phyloP scores from a whole-genome alignment of 2,797 vertebrate genomes.

The Centroberyx gerrardi region DNA sequence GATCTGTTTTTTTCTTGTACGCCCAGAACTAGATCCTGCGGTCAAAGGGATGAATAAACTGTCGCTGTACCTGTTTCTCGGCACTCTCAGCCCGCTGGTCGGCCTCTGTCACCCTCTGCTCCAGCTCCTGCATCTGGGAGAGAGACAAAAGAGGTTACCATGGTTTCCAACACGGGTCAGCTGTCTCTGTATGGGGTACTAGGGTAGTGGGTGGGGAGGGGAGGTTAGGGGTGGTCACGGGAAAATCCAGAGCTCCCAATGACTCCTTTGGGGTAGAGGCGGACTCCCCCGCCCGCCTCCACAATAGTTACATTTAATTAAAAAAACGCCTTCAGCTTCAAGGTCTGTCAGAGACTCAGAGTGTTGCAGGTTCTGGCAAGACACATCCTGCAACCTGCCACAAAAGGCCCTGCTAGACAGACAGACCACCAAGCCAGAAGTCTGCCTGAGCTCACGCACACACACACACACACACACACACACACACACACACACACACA shows the following conservation, averaged over 20 bases:
- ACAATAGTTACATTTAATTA: conserved; percentile 21
- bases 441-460: conserved; percentile 19
- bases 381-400: conserved; percentile 23
- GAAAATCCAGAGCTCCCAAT: conserved; percentile 36
- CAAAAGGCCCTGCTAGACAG: conserved; percentile 14
- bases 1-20: too few species aligned
- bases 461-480: conserved; percentile 34
- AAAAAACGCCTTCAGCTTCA: conserved; percentile 5
- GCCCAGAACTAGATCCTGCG: too few species aligned
- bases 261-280: neutral
- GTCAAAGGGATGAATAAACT: neutral
- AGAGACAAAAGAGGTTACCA: conserved; percentile 27
- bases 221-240: conserved; percentile 7
- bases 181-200: neutral
- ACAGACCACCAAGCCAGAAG: conserved; percentile 42
- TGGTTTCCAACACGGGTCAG: conserved; percentile 21
- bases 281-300: neutral
- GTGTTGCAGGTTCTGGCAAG: conserved; percentile 40
- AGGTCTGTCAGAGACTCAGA: neutral
- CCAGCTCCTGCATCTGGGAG: conserved; percentile 94
- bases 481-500: conserved; percentile 37
- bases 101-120: conserved; percentile 92
- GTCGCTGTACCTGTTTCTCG: conserved; percentile 91
- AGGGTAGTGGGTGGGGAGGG: neutral
- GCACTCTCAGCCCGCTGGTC: conserved; percentile 93